Evolutionary conservation across 1,140 invertebrate genomes (phyloP), one percentile per base, ranked within the genome.

Genomic region (Lordiphosa collinella): DNA sequence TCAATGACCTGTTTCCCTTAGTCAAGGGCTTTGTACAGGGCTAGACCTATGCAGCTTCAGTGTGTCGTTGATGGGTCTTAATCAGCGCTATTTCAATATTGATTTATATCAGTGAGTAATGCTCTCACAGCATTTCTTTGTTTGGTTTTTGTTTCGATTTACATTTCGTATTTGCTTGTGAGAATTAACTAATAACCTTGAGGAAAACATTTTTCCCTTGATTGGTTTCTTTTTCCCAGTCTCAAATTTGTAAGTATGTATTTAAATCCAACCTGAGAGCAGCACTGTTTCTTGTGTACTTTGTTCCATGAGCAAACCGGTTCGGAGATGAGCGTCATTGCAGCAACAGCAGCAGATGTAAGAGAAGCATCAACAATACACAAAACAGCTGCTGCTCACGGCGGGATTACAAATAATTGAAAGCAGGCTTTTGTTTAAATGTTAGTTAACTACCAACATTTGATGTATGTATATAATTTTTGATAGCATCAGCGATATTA

Each of bases 51-150:
- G 18, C 44, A 34, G 50, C 64, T 54, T 38, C 25, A 41, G 47
- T 43, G 18, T 76, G 68, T 52, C 57, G 35, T 58, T 38, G 40
- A 57, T 48, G 36, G 14, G 44, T 32, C 47, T 50, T 70, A 74
- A 74, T 79, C 75, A 80, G 60, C 40, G 40, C 11, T 35, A 74
- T 55, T 70, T 75, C 35, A 56, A 50, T 66, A 67, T 62, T 70
- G 60, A 75, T 75, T 75, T 50, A 66, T 46, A 46, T 40, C 43
- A 31, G 40, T 38, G 31, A 10, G n/a, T 40, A 16, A 13, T 11
- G 56, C 44, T 49, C 16, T 36, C 32, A 34, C 14, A 18, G 46
- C 47, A 16, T 57, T 66, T 47, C 62, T 66, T 66, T 66, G 63
- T 66, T 66, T 48, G 7, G n/a, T 35, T 25, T 37, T 32, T 43